A percentile compares a stretch with the other conserved stretches of the same genome.
Evolutionary conservation across 2,797 vertebrate genomes (phyloP).

Genomic region (Naso thynnoides): DNA sequence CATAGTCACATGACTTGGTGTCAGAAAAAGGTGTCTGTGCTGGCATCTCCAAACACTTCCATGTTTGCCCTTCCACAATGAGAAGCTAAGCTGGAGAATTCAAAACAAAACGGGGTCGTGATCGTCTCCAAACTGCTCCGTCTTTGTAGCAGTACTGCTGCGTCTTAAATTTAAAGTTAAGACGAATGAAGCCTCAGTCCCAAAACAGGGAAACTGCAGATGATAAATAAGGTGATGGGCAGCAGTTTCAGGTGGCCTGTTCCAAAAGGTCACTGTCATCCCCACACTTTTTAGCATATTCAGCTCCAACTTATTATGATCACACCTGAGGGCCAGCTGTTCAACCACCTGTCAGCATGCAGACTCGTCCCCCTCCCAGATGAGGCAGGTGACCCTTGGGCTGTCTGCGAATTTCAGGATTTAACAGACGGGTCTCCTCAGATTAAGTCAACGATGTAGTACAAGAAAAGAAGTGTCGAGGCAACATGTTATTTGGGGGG

Average conservation of each 20-base stretch:
- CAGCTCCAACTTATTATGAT: neutral
- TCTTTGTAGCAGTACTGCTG: too few relatives aligned
- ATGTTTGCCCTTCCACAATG: too few relatives aligned
- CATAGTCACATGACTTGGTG: too few relatives aligned
- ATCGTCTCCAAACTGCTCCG: too few relatives aligned
- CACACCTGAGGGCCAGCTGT: neutral
- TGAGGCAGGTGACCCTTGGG: neutral
- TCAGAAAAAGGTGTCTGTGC: too few relatives aligned
- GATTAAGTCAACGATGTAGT: neutral
- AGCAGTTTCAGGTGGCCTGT: neutral
- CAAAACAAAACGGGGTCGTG: too few relatives aligned
- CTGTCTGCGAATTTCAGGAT: neutral
- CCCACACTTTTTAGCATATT: neutral
- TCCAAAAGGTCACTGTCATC: neutral
- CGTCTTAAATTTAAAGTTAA: too few relatives aligned
- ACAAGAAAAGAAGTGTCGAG: neutral
- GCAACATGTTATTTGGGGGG: neutral
- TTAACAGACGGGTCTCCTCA: neutral
- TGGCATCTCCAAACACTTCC: too few relatives aligned
- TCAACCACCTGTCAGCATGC: neutral
- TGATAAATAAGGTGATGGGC: neutral
- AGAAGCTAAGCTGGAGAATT: too few relatives aligned
- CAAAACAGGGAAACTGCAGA: too few relatives aligned
- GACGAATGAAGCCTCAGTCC: too few relatives aligned
- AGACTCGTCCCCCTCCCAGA: neutral